A percentile compares a stretch with the other conserved stretches of the same genome.
These are phyloP conservation scores for Tragelaphus strepsiceros DNA, from an alignment of 2,113 vertebrate genomes.

Conservation along the genomic window DNA sequence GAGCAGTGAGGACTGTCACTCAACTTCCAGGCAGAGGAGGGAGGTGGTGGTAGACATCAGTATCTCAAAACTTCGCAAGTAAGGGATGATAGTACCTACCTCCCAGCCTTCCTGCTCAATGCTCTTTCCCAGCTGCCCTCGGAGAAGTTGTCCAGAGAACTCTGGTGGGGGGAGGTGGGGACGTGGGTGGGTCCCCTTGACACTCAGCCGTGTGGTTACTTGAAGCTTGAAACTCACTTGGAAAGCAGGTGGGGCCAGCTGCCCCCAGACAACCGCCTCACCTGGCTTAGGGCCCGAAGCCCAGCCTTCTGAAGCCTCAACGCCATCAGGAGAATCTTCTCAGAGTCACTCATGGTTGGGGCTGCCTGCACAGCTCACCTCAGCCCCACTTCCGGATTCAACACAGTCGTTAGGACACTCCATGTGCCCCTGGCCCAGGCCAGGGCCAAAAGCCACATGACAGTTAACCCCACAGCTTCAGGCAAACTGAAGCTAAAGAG, in stretches of 20 bases:
- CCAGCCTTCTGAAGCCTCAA: not conserved
- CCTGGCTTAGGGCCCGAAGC: not conserved
- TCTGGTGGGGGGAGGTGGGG: not conserved
- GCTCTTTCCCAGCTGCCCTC: not conserved
- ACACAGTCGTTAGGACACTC: accelerated
- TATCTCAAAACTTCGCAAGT: not conserved
- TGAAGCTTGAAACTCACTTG: not conserved
- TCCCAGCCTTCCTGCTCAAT: not conserved
- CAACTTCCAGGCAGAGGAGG: not conserved
- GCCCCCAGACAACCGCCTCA: not conserved
- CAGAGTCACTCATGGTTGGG: not conserved
- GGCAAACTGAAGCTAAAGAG: not conserved
- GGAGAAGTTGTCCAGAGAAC: not conserved
- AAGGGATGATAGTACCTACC: accelerated
- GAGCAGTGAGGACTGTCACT: accelerated
- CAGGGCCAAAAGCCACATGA: not conserved
- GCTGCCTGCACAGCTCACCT: not conserved
- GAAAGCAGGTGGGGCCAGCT: not conserved
- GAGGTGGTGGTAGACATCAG: accelerated
- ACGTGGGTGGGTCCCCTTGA: not conserved
- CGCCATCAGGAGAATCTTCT: not conserved
- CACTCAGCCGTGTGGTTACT: accelerated
- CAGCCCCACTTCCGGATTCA: not conserved
- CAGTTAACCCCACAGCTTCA: too few species aligned
- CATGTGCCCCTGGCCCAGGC: accelerated